Evolutionary conservation across 2,888 invertebrate genomes (phyloP).

Genomic region (Cremastinae sp.): DNA sequence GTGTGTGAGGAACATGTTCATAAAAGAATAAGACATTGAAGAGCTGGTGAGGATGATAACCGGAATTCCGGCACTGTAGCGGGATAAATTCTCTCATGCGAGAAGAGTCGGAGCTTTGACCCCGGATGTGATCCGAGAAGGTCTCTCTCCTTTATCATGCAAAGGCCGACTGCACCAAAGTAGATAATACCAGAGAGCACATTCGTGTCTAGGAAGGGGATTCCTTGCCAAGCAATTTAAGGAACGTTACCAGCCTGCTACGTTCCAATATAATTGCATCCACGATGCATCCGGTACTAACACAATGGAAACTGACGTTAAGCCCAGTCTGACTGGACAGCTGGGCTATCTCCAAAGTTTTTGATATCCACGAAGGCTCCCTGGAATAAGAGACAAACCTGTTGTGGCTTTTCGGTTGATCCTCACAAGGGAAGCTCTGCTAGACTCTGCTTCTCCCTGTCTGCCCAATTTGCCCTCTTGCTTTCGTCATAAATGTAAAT

Average conservation of each 20-base stretch:
- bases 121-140: background rate
- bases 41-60: no score
- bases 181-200: constrained; percentile 3
- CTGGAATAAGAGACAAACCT: background rate
- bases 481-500: constrained; percentile 40
- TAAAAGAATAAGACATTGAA: no score
- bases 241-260: background rate
- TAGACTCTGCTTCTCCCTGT: background rate
- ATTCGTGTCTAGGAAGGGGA: background rate
- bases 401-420: constrained; percentile 31
- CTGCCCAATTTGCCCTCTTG: background rate
- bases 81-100: no score
- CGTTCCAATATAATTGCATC: constrained; percentile 28
- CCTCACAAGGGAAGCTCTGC: background rate
- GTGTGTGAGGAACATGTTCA: no score
- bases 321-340: constrained; percentile 18
- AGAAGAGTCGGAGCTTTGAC: background rate
- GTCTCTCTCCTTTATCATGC: background rate
- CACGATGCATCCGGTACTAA: background rate
- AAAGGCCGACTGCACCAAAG: background rate
- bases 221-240: constrained; percentile 16
- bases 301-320: constrained; percentile 26
- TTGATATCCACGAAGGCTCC: background rate
- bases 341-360: constrained; percentile 31
- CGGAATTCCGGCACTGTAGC: no score